A percentile compares a stretch with the other conserved stretches of the same genome.
phyloP scores from a whole-genome alignment of 1,140 invertebrate species.

The Mya arenaria region DNA sequence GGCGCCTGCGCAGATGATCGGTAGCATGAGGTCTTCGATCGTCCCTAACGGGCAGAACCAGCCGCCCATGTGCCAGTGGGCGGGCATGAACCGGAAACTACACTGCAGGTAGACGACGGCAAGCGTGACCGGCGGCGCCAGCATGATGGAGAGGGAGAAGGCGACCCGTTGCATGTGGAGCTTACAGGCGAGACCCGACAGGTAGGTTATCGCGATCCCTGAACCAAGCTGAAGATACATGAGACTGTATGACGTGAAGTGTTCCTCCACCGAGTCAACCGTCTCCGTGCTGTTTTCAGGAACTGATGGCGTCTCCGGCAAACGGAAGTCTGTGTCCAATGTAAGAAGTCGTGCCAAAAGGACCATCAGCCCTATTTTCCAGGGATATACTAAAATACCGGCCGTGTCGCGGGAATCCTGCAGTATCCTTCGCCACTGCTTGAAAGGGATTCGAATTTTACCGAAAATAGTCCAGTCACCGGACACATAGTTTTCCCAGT shows the following conservation, averaged over 20 bases:
- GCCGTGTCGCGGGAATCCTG: conserved; percentile 72
- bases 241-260: conserved; percentile 68
- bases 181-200: conserved; percentile 77
- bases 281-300: conserved; percentile 26
- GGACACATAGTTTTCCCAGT: conserved; percentile 99
- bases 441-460: conserved; percentile 67
- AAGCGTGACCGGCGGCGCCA: conserved; percentile 72
- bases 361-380: conserved; percentile 72
- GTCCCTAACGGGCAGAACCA: conserved; percentile 65
- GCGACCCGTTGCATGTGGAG: conserved; percentile 77
- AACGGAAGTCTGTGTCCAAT: conserved; percentile 58
- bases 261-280: conserved; percentile 14
- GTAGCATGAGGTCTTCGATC: conserved; percentile 58
- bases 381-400: conserved; percentile 69
- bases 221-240: conserved; percentile 73
- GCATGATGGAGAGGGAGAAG: conserved; percentile 74
- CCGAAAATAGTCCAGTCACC: conserved; percentile 79
- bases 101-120: conserved; percentile 71
- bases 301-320: conserved; percentile 42
- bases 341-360: conserved; percentile 62
- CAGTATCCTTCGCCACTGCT: conserved; percentile 66
- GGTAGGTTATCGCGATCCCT: conserved; percentile 74
- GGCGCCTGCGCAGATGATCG: conserved; percentile 82
- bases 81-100: conserved; percentile 67
- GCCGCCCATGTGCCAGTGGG: conserved; percentile 69